Evolutionary conservation across 2,797 vertebrate genomes (phyloP), one percentile per base, ranked within the genome.

Genomic region (Bucorvus abyssinicus): DNA sequence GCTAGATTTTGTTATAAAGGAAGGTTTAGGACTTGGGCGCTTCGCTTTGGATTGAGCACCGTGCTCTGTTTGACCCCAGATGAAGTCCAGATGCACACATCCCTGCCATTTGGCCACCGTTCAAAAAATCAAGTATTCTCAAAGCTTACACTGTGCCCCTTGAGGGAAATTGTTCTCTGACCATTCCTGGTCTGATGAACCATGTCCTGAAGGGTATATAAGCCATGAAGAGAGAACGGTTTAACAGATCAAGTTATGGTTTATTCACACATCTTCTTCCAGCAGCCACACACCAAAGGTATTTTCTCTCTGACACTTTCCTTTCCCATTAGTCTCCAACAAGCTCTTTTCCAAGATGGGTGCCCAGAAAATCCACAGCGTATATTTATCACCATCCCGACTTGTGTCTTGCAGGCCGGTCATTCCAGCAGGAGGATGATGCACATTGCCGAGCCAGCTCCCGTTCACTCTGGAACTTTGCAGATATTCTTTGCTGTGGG

Each of bases 121-220:
- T 93, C 94, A 96, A 76, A 81, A 95, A 89, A 89, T 82, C 94
- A 89, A 84, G 94, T 94, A 71, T 87, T 95, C 69, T 79, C 87
- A 23, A 63, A 80, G 52, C 83, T 93, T 84, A 49, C 57, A 52
- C 69, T 75, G 34, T 79, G 70, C 50, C 44, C 81, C 91, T 84
- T 30, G 70, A 87, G 78, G 67, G 67, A 90, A 95, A 93, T 89
- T 89, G 81, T 93, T 92, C 89, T 88, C 87, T 90, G 81, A 84
- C 89, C 89, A 79, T 65, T 92, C 78, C 92, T 76, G 87, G 47
- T 76, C 91, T 76, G 77, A 87, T 76, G 91, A 96, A 79, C 70
- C 91, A 87, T 63, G 36, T 84, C 55, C 91, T 94, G 92, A 87
- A 90, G 89, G 49, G 42, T 92, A 59, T 73, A 56, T 65, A 84